Base-by-base conservation (phyloP, 2,888 invertebrate species). In the Pandemis corylana region DNA sequence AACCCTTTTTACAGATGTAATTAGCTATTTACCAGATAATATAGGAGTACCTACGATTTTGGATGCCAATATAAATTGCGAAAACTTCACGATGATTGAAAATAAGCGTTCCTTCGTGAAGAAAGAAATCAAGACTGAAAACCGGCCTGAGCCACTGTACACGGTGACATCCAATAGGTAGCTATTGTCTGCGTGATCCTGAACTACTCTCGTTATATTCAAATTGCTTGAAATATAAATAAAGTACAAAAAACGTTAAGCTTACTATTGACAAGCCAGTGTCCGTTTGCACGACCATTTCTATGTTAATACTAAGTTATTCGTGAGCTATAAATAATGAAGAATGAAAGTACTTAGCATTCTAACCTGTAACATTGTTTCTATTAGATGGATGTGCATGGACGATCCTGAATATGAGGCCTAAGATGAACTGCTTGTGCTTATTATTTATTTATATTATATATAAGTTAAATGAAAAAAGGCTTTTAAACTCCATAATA, bases 111-210 rank as follows among this genome's bases (percentile, higher is more conserved):
- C 88, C 0, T 83, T 83, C 72, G 77, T 86, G 28, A 90, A 90
- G 76, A 90, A 89, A 78, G 92, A 92, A 73, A 80, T 83, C 36
- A 90, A 89, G 80, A 79, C 85, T 75, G 92, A 91, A 76, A 79
- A 80, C 41, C 85, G 85, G 7, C 77, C 87, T 1, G 91, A 91
- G 59, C 86, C 91, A 0, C 78, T 90, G 77, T 93, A 93, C 79
- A 90, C 91, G 0, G 88, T 93, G 7, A 91, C 92, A 9, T 88
- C 92, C 0, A 90, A 86, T 80, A 91, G 92, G 92, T 92, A 84
- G 78, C 78, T 78, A n/a, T 68, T 5, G 56, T 56, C 7, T 42
- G 41, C 4, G 42, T 56, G 20, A 68, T 5, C 42, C 12, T 13
- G 15, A 10, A 28, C 28, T 36, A n/a, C 12, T 41, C 7, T 53